Conservation (phyloP, 2,888 invertebrate species). For the Scaptomyza cyrtandrae region DNA sequence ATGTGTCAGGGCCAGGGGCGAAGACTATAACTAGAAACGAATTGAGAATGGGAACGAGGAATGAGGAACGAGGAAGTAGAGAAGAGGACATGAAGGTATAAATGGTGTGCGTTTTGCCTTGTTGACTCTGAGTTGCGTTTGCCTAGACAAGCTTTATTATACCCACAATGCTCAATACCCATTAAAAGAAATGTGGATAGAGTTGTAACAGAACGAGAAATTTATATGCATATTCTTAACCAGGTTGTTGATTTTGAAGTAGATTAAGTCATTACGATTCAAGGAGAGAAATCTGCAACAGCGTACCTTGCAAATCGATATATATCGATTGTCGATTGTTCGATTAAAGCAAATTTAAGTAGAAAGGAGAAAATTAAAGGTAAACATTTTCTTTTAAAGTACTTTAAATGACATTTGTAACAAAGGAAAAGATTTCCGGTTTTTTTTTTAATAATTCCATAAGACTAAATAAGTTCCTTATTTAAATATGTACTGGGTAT, state of each 20-base stretch:
- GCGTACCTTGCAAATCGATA: background rate
- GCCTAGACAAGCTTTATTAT: constrained; percentile 34
- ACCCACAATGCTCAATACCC: background rate
- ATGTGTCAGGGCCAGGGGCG: constrained; percentile 41
- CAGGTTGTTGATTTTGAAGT: background rate
- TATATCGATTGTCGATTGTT: background rate
- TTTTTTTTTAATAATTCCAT: no score
- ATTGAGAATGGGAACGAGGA: background rate
- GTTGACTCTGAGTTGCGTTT: constrained; percentile 39
- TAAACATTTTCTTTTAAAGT: no score
- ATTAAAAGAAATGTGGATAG: background rate
- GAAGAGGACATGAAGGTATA: background rate
- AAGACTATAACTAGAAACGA: background rate
- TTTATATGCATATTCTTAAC: background rate
- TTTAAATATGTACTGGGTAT: background rate
- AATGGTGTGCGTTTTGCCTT: constrained; percentile 33
- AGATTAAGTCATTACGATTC: no score
- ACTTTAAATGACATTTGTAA: no score
- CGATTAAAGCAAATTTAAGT: background rate
- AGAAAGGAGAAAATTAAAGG: no score
- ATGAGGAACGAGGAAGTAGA: no score
- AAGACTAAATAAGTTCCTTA: no score
- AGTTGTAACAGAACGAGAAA: background rate
- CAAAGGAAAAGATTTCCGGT: no score
- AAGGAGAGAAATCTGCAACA: no score